Percentiles rank a stretch among this genome's conserved stretches.
phyloP scores from a whole-genome alignment of 2,113 vertebrate species.

The Nannospalax galili region DNA sequence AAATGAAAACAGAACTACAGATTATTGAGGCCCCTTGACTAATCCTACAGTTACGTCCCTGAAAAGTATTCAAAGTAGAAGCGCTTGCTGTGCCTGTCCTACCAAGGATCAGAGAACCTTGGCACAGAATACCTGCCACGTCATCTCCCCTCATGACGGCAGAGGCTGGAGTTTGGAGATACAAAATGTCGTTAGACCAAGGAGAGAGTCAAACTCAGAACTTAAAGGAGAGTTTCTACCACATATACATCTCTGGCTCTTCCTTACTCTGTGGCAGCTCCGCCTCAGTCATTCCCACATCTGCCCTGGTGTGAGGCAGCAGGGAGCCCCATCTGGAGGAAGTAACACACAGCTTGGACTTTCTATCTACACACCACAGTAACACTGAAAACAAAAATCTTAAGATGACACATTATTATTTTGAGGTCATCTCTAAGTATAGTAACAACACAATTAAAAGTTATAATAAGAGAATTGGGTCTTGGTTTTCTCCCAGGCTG shows the following conservation, averaged over 20 bases:
- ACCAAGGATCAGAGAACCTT: not conserved
- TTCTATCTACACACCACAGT: too few relatives aligned
- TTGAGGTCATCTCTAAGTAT: too few relatives aligned
- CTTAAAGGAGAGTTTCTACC: not conserved
- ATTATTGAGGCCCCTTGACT: not conserved
- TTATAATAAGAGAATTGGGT: not conserved
- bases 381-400: too few relatives aligned
- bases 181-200: not conserved
- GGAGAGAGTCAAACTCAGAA: not conserved
- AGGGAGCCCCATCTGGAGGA: too few relatives aligned
- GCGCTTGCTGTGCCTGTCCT: not conserved
- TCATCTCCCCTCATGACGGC: accelerated
- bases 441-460: not conserved
- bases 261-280: too few relatives aligned
- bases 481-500: not conserved
- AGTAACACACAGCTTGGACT: too few relatives aligned
- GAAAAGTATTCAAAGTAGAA: not conserved
- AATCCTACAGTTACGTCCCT: too few relatives aligned
- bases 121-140: not conserved
- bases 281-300: too few relatives aligned
- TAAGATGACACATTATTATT: too few relatives aligned
- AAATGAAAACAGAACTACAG: not conserved
- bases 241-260: too few relatives aligned
- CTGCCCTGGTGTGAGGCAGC: too few relatives aligned
- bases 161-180: too few relatives aligned